Evolutionary conservation across 2,113 vertebrate species (phyloP), one percentile per base, ranked within the genome.

Genomic region (Cryptotis parvus): DNA sequence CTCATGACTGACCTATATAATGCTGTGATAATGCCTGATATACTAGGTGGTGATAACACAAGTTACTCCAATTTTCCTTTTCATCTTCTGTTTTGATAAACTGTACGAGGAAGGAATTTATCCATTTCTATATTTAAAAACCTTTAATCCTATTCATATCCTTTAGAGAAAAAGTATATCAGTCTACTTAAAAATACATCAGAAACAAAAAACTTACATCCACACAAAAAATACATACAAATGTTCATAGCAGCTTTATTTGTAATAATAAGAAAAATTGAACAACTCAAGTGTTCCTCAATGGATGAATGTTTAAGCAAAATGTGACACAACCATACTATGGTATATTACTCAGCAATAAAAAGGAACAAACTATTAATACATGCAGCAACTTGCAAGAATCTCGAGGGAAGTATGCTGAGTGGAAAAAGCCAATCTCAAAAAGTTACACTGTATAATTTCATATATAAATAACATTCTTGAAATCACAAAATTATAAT

Each of bases 171-270:
- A 79, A 69, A 87, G 26, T 52, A 68, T 18, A 43, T 9, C 37
- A 78, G 69, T 55, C 18, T 70, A 86, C 43, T 86, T 24, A 90
- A 92, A 82, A 84, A 29, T 22, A 79, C 31, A 79, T 89, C 37
- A 84, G 74, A 88, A 92, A 92, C 52, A 88, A 94, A 87, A 82
- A 72, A 73, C 31, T 9, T 73, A 87, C 37, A 55, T 66, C 68
- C 76, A 89, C 90, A 90, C 79, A 93, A 74, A n/a, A 95, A 84
- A 90, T 39, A 79, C 31, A 24, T 87, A 90, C 39, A 83, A 88
- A 77, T 84, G 63, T 87, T 92, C 63, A 84, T n/a, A 91, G 81
- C 73, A 91, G 63, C 72, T 96, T 96, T 94, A 96, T 93, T 96
- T 80, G 43, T 83, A 94, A 83, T 20, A 94, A 41, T 35, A 52